Conservation (phyloP, 2,888 invertebrate genomes). For the Endomychus coccineus region DNA sequence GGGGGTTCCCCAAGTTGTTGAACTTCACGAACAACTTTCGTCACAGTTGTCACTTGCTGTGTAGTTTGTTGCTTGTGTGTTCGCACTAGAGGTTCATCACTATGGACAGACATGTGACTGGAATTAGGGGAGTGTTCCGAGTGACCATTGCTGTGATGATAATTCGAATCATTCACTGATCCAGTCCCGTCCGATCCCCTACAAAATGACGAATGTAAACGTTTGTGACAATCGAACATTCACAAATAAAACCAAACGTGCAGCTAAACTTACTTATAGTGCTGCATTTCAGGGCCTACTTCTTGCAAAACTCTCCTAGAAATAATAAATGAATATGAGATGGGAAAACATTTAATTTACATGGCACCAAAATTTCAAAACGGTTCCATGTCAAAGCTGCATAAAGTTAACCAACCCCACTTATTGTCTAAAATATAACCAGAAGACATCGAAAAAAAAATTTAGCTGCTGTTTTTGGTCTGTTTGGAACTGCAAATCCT, state of each 20-base stretch:
- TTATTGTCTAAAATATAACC: too few species aligned
- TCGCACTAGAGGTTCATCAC: constrained; percentile 50
- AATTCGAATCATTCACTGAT: constrained; percentile 35
- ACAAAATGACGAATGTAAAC: too few species aligned
- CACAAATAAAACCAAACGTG: constrained; percentile 19
- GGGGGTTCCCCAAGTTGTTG: constrained; percentile 51
- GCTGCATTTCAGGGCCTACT: constrained; percentile 57
- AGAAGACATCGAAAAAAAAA: too few species aligned
- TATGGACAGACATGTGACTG: constrained; percentile 47
- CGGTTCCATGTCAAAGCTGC: too few species aligned
- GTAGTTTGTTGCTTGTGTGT: constrained; percentile 62
- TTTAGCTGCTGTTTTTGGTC: too few species aligned
- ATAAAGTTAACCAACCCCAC: too few species aligned
- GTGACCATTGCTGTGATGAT: constrained; percentile 57
- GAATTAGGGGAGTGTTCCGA: constrained; percentile 58
- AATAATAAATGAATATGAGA: constrained; percentile 38
- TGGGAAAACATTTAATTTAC: too few species aligned
- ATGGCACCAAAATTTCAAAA: too few species aligned
- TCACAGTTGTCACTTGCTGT: constrained; percentile 64
- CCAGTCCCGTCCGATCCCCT: constrained; percentile 36
- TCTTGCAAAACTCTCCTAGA: constrained; percentile 57
- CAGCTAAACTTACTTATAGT: constrained; percentile 52
- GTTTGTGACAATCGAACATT: too few species aligned
- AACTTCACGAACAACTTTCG: constrained; percentile 61
- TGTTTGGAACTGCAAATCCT: too few species aligned